Conservation (phyloP, 1,140 invertebrate species). For the Augochlora pura region DNA sequence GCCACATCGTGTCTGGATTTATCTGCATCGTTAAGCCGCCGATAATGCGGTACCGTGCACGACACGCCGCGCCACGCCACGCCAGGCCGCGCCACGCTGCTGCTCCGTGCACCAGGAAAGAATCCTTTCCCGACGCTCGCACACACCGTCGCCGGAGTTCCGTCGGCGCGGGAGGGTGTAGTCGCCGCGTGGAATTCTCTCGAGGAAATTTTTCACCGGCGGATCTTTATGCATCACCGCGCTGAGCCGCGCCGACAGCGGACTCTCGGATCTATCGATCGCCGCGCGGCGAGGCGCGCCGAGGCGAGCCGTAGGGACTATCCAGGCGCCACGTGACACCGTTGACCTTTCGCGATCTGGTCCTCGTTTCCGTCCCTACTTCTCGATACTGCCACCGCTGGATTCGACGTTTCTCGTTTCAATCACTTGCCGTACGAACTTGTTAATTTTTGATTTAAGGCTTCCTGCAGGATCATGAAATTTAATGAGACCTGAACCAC, state of each 20-base stretch:
- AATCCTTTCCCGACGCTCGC: conserved; percentile 35
- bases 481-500: too few relatives aligned
- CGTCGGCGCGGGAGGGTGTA: conserved; percentile 29
- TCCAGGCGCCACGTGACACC: conserved; percentile 36
- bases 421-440: too few relatives aligned
- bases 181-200: conserved; percentile 27
- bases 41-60: conserved; percentile 10
- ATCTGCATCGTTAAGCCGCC: conserved; percentile 51
- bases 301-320: neutral
- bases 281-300: neutral
- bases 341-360: conserved; percentile 35
- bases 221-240: conserved; percentile 22
- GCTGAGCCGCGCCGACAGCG: neutral
- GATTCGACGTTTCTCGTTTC: too few relatives aligned
- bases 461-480: too few relatives aligned
- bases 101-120: conserved; percentile 12
- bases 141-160: conserved; percentile 2
- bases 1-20: conserved; percentile 54
- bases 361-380: neutral
- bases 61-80: conserved; percentile 15
- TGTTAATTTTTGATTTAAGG: too few relatives aligned
- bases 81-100: neutral
- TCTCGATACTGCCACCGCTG: neutral
- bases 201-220: conserved; percentile 2
- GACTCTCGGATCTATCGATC: conserved; percentile 25